A percentile compares a stretch with the other conserved stretches of the same genome.
These are phyloP conservation scores for Hippolais icterina DNA, from an alignment of 2,113 vertebrate genomes.

Conservation along the genomic window DNA sequence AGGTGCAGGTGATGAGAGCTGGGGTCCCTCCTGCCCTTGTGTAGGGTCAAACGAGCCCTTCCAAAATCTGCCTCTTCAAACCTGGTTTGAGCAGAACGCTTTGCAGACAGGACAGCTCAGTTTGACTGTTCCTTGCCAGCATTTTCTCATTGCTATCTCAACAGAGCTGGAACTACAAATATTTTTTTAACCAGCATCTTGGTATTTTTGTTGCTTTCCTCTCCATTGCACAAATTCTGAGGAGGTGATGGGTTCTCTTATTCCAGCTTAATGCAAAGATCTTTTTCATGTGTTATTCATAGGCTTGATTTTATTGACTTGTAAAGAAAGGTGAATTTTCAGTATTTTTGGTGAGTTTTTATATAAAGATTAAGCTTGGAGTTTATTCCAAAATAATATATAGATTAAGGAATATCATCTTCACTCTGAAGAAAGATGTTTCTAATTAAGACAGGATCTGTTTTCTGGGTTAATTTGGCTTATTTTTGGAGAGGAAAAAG, in stretches of 20 bases:
- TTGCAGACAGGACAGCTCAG: background rate
- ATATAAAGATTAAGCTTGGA: background rate
- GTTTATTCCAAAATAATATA: background rate
- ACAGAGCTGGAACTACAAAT: background rate
- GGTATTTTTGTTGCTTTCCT: background rate
- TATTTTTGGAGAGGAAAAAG: background rate
- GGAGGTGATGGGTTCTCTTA: background rate
- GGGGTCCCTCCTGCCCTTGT: background rate
- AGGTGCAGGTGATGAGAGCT: background rate
- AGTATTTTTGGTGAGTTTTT: background rate
- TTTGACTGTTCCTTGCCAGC: background rate
- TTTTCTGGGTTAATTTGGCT: background rate
- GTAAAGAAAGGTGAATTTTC: background rate
- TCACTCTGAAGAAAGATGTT: background rate
- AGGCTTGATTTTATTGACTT: background rate
- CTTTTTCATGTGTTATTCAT: background rate
- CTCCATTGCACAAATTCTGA: background rate
- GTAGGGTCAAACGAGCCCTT: background rate
- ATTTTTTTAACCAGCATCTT: background rate
- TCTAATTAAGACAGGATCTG: background rate
- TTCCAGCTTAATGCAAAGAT: background rate
- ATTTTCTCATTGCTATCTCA: rapidly evolving
- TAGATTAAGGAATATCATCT: background rate
- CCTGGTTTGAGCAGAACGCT: background rate
- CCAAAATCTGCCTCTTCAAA: background rate